A percentile compares a stretch with the other conserved stretches of the same genome.
Conservation (phyloP, 2,888 invertebrate species). For the Silvanus unidentatus region DNA sequence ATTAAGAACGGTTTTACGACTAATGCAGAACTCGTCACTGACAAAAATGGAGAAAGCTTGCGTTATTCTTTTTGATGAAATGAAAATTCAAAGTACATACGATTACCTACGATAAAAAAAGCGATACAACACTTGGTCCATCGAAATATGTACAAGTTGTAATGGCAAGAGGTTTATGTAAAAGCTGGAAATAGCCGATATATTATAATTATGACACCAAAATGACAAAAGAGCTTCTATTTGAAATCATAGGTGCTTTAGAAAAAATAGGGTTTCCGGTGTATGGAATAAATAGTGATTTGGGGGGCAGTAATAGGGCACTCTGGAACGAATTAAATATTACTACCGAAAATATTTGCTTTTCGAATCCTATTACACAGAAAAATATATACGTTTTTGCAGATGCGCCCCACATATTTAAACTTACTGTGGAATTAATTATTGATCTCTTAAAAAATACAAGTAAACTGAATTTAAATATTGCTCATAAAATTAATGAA, state of each 20-base stretch:
- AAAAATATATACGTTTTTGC: constrained; percentile 17
- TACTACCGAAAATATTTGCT: constrained; percentile 13
- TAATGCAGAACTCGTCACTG: too few relatives aligned
- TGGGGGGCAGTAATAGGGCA: constrained; percentile 19
- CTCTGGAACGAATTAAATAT: constrained; percentile 14
- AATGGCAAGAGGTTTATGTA: constrained; percentile 15
- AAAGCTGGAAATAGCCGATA: constrained; percentile 13
- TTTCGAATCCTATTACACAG: constrained; percentile 15
- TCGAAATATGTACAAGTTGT: constrained; percentile 14
- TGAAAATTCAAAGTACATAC: constrained; percentile 16
- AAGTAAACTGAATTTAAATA: constrained; percentile 15
- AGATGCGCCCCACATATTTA: constrained; percentile 20
- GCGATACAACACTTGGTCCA: constrained; percentile 16
- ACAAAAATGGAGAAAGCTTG: constrained; percentile 11
- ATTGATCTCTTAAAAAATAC: constrained; percentile 18
- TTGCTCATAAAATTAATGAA: constrained; percentile 14
- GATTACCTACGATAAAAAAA: constrained; percentile 18
- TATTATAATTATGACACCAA: constrained; percentile 15
- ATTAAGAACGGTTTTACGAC: too few relatives aligned
- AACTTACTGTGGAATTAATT: constrained; percentile 19
- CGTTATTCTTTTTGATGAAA: constrained; percentile 19
- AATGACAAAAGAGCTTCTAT: constrained; percentile 12
- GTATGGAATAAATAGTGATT: constrained; percentile 23
- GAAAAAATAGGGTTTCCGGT: constrained; percentile 23
- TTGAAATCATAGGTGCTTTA: constrained; percentile 15